Conservation (phyloP, 2,113 vertebrate species). For the Semnornis frantzii region DNA sequence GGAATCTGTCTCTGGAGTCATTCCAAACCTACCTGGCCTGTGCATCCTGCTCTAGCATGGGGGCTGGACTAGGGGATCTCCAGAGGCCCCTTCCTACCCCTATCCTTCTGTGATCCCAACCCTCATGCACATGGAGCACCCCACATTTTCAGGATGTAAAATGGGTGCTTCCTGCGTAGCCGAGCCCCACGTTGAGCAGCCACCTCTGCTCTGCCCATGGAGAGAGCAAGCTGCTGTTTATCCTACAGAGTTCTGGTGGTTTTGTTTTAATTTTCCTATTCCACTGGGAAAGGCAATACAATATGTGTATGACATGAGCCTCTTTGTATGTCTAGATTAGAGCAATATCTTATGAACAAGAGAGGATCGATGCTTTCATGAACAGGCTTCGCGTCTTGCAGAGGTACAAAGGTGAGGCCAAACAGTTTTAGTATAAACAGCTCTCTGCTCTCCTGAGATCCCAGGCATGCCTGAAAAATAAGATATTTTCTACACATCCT, state of each 20-base stretch:
- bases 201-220: not conserved
- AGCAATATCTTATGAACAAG: not conserved
- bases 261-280: conserved; percentile 5
- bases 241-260: not conserved
- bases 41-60: too few relatives aligned
- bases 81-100: too few relatives aligned
- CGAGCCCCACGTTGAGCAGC: not conserved
- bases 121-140: not conserved
- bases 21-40: too few relatives aligned
- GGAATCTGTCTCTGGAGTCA: too few relatives aligned
- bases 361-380: not conserved
- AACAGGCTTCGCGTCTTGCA: not conserved
- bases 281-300: accelerated
- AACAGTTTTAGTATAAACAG: not conserved
- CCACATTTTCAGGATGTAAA: not conserved
- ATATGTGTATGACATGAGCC: not conserved
- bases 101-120: not conserved
- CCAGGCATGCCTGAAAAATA: not conserved
- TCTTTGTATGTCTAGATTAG: not conserved
- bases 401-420: not conserved
- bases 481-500: accelerated
- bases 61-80: too few relatives aligned
- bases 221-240: not conserved
- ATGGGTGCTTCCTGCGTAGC: not conserved
- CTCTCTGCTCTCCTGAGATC: not conserved